A percentile compares a stretch with the other conserved stretches of the same genome.
Conservation (phyloP, 2,888 invertebrate species). For the Chaitophorus viminalis region DNA sequence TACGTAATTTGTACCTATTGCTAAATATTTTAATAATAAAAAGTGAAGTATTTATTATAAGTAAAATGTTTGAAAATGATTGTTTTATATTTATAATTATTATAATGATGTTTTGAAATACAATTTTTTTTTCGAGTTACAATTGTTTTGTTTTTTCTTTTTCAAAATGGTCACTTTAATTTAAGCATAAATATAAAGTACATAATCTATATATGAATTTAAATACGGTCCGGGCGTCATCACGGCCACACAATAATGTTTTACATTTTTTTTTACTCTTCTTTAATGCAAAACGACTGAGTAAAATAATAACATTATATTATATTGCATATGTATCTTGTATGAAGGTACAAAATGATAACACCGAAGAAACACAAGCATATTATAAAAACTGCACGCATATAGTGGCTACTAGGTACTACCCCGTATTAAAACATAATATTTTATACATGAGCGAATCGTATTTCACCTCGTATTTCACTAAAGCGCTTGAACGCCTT, state of each 20-base stretch:
- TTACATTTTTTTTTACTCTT: neutral
- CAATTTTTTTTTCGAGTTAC: too few relatives aligned
- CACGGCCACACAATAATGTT: neutral
- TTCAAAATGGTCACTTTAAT: too few relatives aligned
- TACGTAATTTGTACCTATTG: too few relatives aligned
- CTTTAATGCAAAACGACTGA: neutral
- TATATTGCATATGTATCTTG: neutral
- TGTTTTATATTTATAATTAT: too few relatives aligned
- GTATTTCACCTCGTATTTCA: neutral
- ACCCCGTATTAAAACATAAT: neutral
- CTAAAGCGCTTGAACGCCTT: neutral
- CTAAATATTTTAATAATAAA: too few relatives aligned
- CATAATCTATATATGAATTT: neutral
- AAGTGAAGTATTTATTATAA: too few relatives aligned
- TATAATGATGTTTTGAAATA: too few relatives aligned
- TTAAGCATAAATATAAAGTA: neutral
- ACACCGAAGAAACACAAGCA: neutral
- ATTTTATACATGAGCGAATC: neutral
- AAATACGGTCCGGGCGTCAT: neutral
- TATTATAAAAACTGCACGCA: neutral
- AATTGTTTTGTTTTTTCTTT: too few relatives aligned
- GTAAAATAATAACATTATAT: slow-evolving; percentile 7
- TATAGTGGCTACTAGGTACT: neutral
- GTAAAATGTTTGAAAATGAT: too few relatives aligned
- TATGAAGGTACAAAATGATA: neutral